phyloP scores from a whole-genome alignment of 2,888 invertebrate species.

The Lottia gigantea region DNA sequence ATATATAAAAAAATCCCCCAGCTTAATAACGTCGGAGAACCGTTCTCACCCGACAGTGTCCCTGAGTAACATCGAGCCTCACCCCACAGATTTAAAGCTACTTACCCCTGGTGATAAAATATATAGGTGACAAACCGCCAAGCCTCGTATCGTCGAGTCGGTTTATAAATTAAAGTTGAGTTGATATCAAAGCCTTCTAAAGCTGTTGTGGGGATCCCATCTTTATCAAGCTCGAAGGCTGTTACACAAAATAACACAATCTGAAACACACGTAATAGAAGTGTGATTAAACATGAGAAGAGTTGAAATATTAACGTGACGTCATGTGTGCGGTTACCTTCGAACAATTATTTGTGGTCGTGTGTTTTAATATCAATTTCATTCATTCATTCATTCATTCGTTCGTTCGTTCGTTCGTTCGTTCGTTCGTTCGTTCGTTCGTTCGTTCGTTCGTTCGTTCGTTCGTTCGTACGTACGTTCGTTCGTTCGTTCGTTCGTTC shows the following conservation, averaged over 20 bases:
- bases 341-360: too few relatives aligned
- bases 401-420: too few relatives aligned
- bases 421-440: too few relatives aligned
- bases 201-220: conserved; percentile 55
- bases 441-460: too few relatives aligned
- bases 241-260: conserved; percentile 71
- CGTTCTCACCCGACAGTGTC: too few relatives aligned
- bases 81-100: neutral
- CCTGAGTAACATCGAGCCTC: too few relatives aligned
- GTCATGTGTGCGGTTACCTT: too few relatives aligned
- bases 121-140: conserved; percentile 95
- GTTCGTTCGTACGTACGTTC: too few relatives aligned
- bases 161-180: conserved; percentile 86
- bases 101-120: conserved; percentile 88
- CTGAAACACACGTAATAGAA: conserved; percentile 46
- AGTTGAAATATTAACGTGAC: neutral
- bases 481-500: too few relatives aligned
- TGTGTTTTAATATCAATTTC: too few relatives aligned
- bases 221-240: conserved; percentile 61
- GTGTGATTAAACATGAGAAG: neutral
- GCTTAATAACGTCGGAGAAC: too few relatives aligned
- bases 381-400: too few relatives aligned
- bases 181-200: conserved; percentile 81
- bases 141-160: conserved; percentile 82
- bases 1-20: neutral